Conservation (phyloP, 2,113 vertebrate species). For the Semicossyphus pulcher region DNA sequence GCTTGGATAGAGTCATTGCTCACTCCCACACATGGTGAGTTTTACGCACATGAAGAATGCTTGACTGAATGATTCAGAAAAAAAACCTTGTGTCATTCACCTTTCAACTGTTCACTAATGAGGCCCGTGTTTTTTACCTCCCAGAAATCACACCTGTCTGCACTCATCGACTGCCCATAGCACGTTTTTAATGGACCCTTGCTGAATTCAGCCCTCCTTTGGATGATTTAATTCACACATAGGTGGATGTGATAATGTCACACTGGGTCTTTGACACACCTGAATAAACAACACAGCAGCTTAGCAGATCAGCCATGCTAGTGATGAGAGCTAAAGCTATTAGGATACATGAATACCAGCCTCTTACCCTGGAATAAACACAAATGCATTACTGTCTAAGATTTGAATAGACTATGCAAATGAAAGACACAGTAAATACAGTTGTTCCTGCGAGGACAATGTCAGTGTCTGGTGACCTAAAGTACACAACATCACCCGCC, state of each 20-base stretch:
- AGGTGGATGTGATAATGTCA: slow-evolving; percentile 70
- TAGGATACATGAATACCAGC: slow-evolving; percentile 17
- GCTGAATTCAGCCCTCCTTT: slow-evolving; percentile 46
- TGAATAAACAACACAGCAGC: slow-evolving; percentile 65
- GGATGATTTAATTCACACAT: slow-evolving; percentile 68
- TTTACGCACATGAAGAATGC: slow-evolving; percentile 69
- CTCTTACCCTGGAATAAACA: slow-evolving; percentile 5
- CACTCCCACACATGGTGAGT: slow-evolving; percentile 66
- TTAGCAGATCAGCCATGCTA: slow-evolving; percentile 18
- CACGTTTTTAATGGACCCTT: slow-evolving; percentile 36
- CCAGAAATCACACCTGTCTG: slow-evolving; percentile 57
- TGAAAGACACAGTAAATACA: slow-evolving; percentile 47
- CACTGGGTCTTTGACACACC: slow-evolving; percentile 67
- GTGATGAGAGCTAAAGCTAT: slow-evolving; percentile 39
- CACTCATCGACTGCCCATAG: slow-evolving; percentile 23
- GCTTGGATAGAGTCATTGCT: slow-evolving; percentile 64
- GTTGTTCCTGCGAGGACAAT: slow-evolving; percentile 57
- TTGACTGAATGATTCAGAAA: slow-evolving; percentile 70
- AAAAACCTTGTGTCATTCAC: slow-evolving; percentile 54
- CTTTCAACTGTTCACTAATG: slow-evolving; percentile 66
- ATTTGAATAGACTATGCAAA: slow-evolving; percentile 22
- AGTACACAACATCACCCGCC: slow-evolving; percentile 64
- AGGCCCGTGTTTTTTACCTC: slow-evolving; percentile 5
- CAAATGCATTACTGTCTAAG: slow-evolving; percentile 9
- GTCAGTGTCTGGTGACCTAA: slow-evolving; percentile 72